Evolutionary conservation across 1,140 invertebrate species (phyloP), one percentile per base, ranked within the genome.

Genomic region (Holotrichia oblita): DNA sequence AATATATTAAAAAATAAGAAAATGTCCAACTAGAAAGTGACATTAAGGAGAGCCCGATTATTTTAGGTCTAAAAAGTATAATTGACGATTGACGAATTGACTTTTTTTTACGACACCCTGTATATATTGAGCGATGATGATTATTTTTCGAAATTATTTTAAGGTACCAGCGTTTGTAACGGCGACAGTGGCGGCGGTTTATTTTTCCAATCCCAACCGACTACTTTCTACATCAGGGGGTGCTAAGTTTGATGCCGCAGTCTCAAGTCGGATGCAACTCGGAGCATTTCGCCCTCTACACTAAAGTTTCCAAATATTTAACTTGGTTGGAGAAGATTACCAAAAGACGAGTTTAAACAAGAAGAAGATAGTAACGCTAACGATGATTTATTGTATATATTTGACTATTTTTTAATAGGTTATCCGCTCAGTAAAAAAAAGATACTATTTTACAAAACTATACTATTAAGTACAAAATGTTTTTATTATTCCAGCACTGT

Each of bases 141-240:
- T 55, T 17, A 48, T 55, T 48, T 27, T 34, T 41, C 48, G 14
- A 17, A 14, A 14, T 44, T 17, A 22, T 80, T 78, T 76, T n/a
- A 61, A 86, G 84, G 82, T 20, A 82, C 81, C 8, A 83, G 80
- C 72, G 78, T 85, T 0, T 84, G 84, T 73, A 81, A 85, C 10
- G 82, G 83, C 8, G 85, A 87, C 76, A 85, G 85, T 42, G 85
- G 85, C 6, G 83, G 85, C 17, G 86, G 84, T 12, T 77, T 87
- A 4, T 79, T 83, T 61, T 79, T 87, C 84, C 61, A 79, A 42
- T 74, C 73, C 0, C 3, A 55, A 55, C 7, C 0, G 7, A 17
- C 6, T 4, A 74, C 2, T 12, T 74, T 74, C 82, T 86, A 84
- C 76, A 75, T 86, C 6, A 84, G 84, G 3, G 86, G 24, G 72